Evolutionary conservation across 92 coral and sea anemone species (phyloP).

Genomic region (Porites cylindrica): DNA sequence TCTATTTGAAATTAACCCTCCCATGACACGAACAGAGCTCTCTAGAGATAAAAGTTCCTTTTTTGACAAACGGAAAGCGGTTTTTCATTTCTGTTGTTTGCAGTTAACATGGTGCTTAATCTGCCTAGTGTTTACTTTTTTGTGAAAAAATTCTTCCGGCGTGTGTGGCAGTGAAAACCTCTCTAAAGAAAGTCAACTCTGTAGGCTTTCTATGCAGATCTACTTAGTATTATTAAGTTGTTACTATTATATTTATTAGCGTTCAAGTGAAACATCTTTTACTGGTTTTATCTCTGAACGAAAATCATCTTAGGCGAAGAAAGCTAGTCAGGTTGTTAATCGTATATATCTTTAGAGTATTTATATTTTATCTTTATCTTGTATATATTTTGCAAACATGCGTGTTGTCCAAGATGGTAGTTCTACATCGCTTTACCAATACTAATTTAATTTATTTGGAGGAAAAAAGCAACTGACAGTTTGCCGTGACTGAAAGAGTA

Average conservation of each 20-base stretch:
- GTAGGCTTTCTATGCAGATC: neutral
- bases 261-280: neutral
- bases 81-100: neutral
- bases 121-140: too few species aligned
- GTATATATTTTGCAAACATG: neutral
- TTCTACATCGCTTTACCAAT: too few species aligned
- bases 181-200: too few species aligned
- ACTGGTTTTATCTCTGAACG: neutral
- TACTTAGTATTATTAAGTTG: neutral
- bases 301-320: neutral
- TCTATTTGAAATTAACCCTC: neutral
- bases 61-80: too few species aligned
- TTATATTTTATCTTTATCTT: neutral
- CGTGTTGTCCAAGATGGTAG: neutral
- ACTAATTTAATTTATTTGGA: too few species aligned
- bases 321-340: neutral
- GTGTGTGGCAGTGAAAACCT: too few species aligned
- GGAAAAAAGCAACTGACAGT: too few species aligned
- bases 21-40: too few species aligned
- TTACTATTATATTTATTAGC: slow-evolving; percentile 10
- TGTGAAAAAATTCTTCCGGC: too few species aligned
- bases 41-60: too few species aligned
- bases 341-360: neutral
- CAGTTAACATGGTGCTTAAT: too few species aligned
- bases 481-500: too few species aligned